These are phyloP conservation scores for Polyommatus iphigenia DNA, from an alignment of 2,888 invertebrate species.

Conservation along the genomic window DNA sequence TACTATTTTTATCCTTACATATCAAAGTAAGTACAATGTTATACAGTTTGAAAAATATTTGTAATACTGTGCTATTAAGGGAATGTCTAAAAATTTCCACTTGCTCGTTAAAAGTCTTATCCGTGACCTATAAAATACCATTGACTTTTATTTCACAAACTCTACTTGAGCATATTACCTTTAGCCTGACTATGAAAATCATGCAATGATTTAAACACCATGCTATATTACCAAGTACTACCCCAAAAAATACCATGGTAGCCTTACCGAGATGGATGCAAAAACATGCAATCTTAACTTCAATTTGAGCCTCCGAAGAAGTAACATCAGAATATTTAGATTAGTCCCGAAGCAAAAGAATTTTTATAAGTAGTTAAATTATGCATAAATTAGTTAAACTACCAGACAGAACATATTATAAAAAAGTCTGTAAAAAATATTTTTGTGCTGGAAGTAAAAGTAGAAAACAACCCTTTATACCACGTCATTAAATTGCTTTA, in stretches of 20 bases:
- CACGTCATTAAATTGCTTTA: too few relatives aligned
- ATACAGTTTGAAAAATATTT: background rate
- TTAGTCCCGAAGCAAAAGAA: background rate
- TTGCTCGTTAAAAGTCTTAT: too few relatives aligned
- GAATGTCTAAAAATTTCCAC: background rate
- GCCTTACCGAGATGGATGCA: background rate
- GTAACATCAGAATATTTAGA: background rate
- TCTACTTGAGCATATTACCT: background rate
- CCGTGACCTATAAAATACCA: background rate
- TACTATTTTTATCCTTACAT: background rate
- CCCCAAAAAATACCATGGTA: background rate
- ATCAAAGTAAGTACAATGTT: background rate
- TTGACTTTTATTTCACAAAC: background rate
- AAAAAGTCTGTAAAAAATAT: too few relatives aligned
- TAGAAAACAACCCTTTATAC: too few relatives aligned
- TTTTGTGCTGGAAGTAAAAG: too few relatives aligned
- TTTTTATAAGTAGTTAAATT: background rate
- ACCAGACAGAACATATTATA: too few relatives aligned
- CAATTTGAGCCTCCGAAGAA: background rate
- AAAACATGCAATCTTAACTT: background rate
- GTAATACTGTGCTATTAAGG: background rate
- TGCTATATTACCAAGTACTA: background rate
- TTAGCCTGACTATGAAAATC: background rate
- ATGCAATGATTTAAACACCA: background rate
- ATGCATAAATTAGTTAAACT: background rate